phyloP scores from a whole-genome alignment of 1,140 invertebrate species.

The Acarapis woodi region DNA sequence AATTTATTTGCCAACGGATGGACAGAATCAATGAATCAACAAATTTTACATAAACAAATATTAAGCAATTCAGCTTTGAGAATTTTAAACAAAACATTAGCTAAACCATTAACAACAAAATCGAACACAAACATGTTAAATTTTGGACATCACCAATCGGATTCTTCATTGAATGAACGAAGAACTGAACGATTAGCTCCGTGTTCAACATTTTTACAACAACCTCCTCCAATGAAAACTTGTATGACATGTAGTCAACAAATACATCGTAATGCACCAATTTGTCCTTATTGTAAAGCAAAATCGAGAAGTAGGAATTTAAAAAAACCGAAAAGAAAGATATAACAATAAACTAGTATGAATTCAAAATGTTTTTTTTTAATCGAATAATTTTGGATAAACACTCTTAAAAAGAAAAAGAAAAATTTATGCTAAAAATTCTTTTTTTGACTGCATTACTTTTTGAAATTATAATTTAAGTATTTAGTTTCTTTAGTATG shows the following conservation, averaged over 20 bases:
- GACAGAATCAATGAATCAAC: no score
- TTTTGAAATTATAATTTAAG: no score
- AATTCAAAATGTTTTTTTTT: no score
- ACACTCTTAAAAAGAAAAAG: no score
- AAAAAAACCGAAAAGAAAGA: slow-evolving; percentile 24
- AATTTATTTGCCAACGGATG: no score
- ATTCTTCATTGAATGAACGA: neutral
- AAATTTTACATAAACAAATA: no score
- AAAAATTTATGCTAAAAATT: no score
- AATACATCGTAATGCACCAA: slow-evolving; percentile 95
- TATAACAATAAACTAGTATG: slow-evolving; percentile 4
- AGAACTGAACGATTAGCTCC: neutral
- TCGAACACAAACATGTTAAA: neutral
- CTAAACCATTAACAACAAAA: neutral
- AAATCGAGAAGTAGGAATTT: slow-evolving; percentile 90
- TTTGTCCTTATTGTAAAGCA: slow-evolving; percentile 93
- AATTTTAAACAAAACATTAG: slow-evolving; percentile 1
- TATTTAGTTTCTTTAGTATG: no score
- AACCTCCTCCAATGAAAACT: slow-evolving; percentile 95
- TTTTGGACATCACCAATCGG: neutral
- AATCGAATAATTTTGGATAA: no score
- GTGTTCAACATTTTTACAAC: slow-evolving; percentile 36
- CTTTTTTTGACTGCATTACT: no score
- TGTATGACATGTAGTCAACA: slow-evolving; percentile 95
- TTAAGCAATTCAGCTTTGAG: slow-evolving; percentile 1